Evolutionary conservation across 1,140 invertebrate species (phyloP), one percentile per base, ranked within the genome.

Genomic region (Ctenoplectra terminalis): DNA sequence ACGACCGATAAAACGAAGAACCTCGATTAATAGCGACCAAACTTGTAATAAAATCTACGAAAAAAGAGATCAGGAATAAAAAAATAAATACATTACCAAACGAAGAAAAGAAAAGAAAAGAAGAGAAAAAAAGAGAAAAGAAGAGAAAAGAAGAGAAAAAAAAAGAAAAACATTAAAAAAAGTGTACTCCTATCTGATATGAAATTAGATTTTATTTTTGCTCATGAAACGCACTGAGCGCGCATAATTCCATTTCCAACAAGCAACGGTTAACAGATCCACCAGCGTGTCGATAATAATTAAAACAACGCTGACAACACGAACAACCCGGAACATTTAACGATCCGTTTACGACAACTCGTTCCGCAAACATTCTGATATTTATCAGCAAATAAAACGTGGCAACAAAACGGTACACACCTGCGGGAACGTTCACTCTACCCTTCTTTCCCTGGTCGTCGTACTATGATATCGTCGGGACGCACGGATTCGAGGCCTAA

Each of bases 401-500:
- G 9, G 40, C 13, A 48, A 26, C 40, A 37, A 69, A 52, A 54
- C 15, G 40, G 52, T 15, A 26, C n/a, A 8, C 31, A 23, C 23
- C 31, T 54, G 34, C 67, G 15, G 26, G 11, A n/a, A 56, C n/a
- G n/a, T n/a, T n/a, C n/a, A n/a, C n/a, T n/a, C n/a, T n/a, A n/a
- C n/a, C n/a, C n/a, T n/a, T n/a, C n/a, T n/a, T n/a, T n/a, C n/a
- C n/a, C n/a, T n/a, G n/a, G n/a, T n/a, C n/a, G n/a, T n/a, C n/a
- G n/a, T n/a, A n/a, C n/a, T n/a, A n/a, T n/a, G n/a, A n/a, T n/a
- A n/a, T n/a, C n/a, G n/a, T n/a, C n/a, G n/a, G n/a, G n/a, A n/a
- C n/a, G n/a, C n/a, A n/a, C n/a, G 54, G 17, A n/a, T 71, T 71
- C 69, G 26, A 72, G 67, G 15, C 70, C 29, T 64, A 80, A 80